Conservation (phyloP, 2,113 vertebrate genomes). For the Anoplopoma fimbria region DNA sequence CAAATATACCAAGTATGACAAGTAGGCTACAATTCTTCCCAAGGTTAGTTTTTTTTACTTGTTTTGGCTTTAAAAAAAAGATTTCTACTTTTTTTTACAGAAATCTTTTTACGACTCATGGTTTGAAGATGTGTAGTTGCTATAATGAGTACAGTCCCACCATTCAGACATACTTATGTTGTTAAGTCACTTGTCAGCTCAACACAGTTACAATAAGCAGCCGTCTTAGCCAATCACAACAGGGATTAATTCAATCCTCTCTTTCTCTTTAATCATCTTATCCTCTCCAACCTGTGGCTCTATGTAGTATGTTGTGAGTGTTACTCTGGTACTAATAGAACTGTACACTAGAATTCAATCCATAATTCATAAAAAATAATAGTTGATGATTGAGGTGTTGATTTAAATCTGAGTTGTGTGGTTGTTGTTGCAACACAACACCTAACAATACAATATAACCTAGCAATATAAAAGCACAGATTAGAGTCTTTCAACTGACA, state of each 20-base stretch:
- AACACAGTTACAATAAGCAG: constrained; percentile 22
- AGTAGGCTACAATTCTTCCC: background rate
- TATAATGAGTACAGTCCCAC: background rate
- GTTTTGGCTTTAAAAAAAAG: background rate
- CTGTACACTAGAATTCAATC: background rate
- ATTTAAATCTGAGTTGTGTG: background rate
- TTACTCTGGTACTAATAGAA: background rate
- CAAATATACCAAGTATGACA: no score
- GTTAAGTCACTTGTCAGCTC: background rate
- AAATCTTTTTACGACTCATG: background rate
- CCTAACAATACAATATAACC: background rate
- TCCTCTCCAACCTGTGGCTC: constrained; percentile 12
- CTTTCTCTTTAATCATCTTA: constrained; percentile 60
- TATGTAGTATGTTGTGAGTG: background rate
- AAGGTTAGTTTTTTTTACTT: background rate
- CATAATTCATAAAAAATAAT: background rate
- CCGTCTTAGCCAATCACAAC: constrained; percentile 56
- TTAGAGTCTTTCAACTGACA: background rate
- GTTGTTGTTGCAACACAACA: background rate
- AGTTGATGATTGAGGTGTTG: background rate
- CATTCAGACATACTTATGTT: background rate
- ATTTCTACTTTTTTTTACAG: no score
- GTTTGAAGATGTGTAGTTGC: background rate
- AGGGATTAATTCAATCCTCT: constrained; percentile 68
- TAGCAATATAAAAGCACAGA: background rate